These are phyloP conservation scores for Meles meles DNA, from an alignment of 2,113 vertebrate genomes.

Conservation along the genomic window DNA sequence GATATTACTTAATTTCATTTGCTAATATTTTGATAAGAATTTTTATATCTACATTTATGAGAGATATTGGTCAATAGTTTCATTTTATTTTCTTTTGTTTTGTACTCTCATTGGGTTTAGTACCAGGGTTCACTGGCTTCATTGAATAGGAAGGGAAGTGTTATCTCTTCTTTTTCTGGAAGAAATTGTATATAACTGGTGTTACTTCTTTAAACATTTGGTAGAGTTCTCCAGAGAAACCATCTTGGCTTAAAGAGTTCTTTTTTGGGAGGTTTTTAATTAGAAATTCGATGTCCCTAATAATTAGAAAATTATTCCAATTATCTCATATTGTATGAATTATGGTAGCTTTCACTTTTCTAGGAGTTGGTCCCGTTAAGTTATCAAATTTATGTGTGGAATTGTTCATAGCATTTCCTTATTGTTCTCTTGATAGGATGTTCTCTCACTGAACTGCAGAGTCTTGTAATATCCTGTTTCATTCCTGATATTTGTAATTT, in stretches of 20 bases:
- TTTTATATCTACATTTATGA: neutral
- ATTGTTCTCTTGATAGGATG: neutral
- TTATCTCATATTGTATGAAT: neutral
- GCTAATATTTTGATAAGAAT: neutral
- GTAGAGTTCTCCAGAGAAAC: neutral
- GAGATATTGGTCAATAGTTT: neutral
- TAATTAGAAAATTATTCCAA: neutral
- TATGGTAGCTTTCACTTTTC: neutral
- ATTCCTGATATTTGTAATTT: neutral
- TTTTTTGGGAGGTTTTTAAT: neutral
- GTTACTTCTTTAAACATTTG: neutral
- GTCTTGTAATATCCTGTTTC: neutral
- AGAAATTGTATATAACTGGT: neutral
- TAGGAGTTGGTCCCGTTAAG: neutral
- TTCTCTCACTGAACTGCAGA: neutral
- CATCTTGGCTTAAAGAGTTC: neutral
- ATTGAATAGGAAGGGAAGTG: neutral
- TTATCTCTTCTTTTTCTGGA: neutral
- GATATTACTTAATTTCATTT: conserved; percentile 3
- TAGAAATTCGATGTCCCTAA: neutral
- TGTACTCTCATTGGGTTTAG: neutral
- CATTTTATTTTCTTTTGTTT: neutral
- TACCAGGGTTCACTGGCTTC: neutral
- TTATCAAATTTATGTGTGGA: neutral
- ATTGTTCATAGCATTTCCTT: neutral